A percentile compares a stretch with the other conserved stretches of the same genome.
These are phyloP conservation scores for Channallabes apus DNA, from an alignment of 2,797 vertebrate genomes.

Conservation along the genomic window DNA sequence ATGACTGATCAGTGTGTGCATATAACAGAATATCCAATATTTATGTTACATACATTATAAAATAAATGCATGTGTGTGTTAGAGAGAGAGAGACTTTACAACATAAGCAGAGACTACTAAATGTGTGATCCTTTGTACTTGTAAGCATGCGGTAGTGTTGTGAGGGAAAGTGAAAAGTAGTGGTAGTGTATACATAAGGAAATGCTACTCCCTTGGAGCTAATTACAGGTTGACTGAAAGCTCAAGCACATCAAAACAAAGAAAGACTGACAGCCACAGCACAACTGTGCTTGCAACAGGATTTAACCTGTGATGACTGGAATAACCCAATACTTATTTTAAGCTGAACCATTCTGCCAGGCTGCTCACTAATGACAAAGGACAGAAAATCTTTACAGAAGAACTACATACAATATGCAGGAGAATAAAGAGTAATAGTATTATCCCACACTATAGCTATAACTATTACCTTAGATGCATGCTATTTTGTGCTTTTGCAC, in stretches of 20 bases:
- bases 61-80: background rate
- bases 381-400: slow-evolving; percentile 27
- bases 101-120: background rate
- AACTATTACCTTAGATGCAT: background rate
- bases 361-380: slow-evolving; percentile 17
- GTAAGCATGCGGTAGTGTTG: background rate
- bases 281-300: slow-evolving; percentile 24
- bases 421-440: slow-evolving; percentile 12
- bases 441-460: background rate
- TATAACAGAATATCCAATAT: background rate
- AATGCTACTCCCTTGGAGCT: slow-evolving; percentile 32
- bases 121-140: slow-evolving; percentile 16
- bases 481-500: background rate
- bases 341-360: slow-evolving; percentile 28
- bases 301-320: slow-evolving; percentile 32
- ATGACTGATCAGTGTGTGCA: too few species aligned
- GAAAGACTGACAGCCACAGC: slow-evolving; percentile 38
- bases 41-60: background rate
- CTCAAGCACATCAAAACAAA: slow-evolving; percentile 43
- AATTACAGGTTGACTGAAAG: slow-evolving; percentile 53
- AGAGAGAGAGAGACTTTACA: background rate
- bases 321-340: slow-evolving; percentile 39
- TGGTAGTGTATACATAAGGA: slow-evolving; percentile 11
- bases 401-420: background rate
- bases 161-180: slow-evolving; percentile 2